These are phyloP conservation scores for Regulus satrapa DNA, from an alignment of 2,113 vertebrate genomes.

Conservation along the genomic window DNA sequence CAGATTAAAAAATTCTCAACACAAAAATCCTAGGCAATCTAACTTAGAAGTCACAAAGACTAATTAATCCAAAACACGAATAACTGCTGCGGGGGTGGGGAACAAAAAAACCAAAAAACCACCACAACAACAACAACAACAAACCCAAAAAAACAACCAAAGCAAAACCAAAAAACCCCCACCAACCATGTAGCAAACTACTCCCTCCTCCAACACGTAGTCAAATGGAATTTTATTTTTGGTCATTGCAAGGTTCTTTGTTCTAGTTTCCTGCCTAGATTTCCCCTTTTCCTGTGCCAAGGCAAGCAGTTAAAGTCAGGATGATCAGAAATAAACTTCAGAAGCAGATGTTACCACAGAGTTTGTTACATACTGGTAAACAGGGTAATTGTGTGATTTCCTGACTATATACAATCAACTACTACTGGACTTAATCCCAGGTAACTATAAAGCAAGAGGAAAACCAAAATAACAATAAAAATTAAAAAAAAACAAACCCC, in stretches of 20 bases:
- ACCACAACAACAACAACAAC: too few species aligned
- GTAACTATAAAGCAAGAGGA: neutral
- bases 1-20: neutral
- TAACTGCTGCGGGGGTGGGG: too few species aligned
- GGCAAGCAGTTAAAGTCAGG: neutral
- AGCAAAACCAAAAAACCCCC: too few species aligned
- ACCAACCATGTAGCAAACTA: neutral
- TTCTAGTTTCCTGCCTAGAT: constrained; percentile 53
- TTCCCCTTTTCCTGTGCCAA: constrained; percentile 34
- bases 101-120: too few species aligned
- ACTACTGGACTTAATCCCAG: neutral
- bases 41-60: neutral
- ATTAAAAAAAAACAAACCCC: too few species aligned
- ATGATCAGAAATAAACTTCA: constrained; percentile 39
- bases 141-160: too few species aligned
- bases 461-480: neutral
- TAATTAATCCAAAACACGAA: neutral
- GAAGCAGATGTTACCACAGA: neutral
- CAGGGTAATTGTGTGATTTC: neutral
- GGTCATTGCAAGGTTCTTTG: constrained; percentile 7
- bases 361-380: neutral
- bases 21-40: neutral
- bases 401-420: neutral
- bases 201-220: neutral
- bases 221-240: constrained; percentile 26